Evolutionary conservation across 1,140 invertebrate species (phyloP).

Genomic region (Lepidurus apus): DNA sequence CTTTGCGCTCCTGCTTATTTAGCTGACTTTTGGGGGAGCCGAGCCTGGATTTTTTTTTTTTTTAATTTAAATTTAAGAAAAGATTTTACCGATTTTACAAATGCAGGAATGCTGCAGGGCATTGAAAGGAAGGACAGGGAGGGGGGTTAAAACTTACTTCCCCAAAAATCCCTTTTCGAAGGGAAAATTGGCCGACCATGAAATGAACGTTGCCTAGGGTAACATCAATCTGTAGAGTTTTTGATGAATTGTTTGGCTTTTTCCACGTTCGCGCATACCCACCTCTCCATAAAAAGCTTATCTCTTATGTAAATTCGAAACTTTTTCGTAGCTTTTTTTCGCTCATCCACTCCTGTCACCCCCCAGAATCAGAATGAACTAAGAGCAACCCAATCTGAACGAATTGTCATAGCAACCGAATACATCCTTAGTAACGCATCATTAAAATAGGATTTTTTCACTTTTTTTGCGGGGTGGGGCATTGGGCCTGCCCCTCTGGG

Average conservation of each 20-base stretch:
- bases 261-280: background rate
- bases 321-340: background rate
- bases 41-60: too few species aligned
- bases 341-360: background rate
- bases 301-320: background rate
- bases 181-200: slow-evolving; percentile 1
- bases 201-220: background rate
- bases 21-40: background rate
- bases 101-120: too few species aligned
- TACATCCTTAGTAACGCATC: background rate
- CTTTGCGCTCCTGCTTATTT: slow-evolving; percentile 1
- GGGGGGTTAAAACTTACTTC: background rate
- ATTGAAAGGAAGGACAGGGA: background rate
- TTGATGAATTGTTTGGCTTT: slow-evolving; percentile 16
- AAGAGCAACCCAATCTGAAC: background rate
- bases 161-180: background rate
- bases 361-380: background rate
- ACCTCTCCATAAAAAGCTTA: background rate
- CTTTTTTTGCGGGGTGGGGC: background rate
- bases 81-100: too few species aligned
- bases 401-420: slow-evolving; percentile 9
- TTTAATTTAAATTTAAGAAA: too few species aligned
- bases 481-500: too few species aligned
- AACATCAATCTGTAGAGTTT: background rate
- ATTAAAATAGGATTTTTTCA: background rate